These are phyloP conservation scores for Sphaerophoria taeniata DNA, from an alignment of 2,888 invertebrate species.

Conservation along the genomic window DNA sequence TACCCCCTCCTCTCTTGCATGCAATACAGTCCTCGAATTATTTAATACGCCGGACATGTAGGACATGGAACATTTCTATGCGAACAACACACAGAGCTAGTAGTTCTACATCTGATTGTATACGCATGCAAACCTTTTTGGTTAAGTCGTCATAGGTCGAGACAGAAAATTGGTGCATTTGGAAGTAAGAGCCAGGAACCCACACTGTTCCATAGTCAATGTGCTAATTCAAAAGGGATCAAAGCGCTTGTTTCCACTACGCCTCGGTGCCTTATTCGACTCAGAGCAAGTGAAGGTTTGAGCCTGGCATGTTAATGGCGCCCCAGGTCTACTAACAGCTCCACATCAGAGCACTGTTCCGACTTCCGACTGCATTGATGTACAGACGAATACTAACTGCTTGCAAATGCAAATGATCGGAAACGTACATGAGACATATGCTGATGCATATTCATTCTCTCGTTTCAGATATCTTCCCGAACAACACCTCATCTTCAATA, in stretches of 20 bases:
- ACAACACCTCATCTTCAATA: neutral
- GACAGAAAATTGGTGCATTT: conserved; percentile 36
- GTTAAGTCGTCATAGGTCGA: neutral
- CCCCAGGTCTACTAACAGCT: conserved; percentile 61
- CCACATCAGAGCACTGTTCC: conserved; percentile 39
- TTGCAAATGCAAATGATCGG: conserved; percentile 70
- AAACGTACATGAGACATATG: conserved; percentile 62
- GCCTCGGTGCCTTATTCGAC: conserved; percentile 20
- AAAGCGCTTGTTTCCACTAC: conserved; percentile 60
- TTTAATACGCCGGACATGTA: conserved; percentile 4
- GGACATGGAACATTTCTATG: neutral
- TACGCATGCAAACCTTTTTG: neutral
- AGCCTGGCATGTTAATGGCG: conserved; percentile 59
- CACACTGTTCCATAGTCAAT: conserved; percentile 42
- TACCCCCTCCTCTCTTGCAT: neutral
- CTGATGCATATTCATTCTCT: conserved; percentile 1
- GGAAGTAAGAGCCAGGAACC: conserved; percentile 14
- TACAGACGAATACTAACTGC: conserved; percentile 50
- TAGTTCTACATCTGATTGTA: neutral
- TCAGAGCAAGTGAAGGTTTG: conserved; percentile 59
- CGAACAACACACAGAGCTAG: neutral
- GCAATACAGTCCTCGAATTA: neutral
- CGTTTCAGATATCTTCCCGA: neutral
- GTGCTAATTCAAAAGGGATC: conserved; percentile 65
- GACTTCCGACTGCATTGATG: conserved; percentile 53